phyloP scores from a whole-genome alignment of 2,888 invertebrate genomes.

The Parnassius orleans region DNA sequence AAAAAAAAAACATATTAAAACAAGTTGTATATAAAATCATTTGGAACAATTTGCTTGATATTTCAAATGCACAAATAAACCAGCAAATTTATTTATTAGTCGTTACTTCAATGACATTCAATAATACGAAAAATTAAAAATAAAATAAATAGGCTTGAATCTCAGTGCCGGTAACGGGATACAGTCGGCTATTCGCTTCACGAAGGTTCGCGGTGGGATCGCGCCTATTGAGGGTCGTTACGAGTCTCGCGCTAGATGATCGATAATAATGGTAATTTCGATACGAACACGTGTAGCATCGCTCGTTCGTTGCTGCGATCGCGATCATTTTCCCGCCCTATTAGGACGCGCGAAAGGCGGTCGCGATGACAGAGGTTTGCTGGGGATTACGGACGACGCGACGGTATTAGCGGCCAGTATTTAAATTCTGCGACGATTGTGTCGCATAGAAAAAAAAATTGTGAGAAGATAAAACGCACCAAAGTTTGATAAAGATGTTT shows the following conservation, averaged over 20 bases:
- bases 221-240: conserved; percentile 76
- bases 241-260: conserved; percentile 73
- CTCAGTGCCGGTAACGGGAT: conserved; percentile 55
- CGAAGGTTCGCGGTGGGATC: conserved; percentile 55
- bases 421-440: conserved; percentile 16
- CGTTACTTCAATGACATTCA: not conserved
- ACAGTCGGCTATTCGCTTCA: conserved; percentile 35
- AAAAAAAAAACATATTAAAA: too few relatives aligned
- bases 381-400: conserved; percentile 42
- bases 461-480: too few relatives aligned
- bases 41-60: too few relatives aligned
- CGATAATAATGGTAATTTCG: conserved; percentile 81
- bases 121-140: conserved; percentile 18
- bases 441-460: not conserved
- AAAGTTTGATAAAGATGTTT: too few relatives aligned
- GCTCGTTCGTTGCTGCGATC: conserved; percentile 63
- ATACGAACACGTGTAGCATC: conserved; percentile 74
- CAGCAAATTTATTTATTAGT: not conserved
- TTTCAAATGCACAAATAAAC: not conserved
- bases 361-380: conserved; percentile 51
- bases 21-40: too few relatives aligned
- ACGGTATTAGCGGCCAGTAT: conserved; percentile 16
- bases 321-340: conserved; percentile 65
- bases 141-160: conserved; percentile 55
- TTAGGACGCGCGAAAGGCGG: conserved; percentile 66